Evolutionary conservation across 2,797 vertebrate genomes (phyloP).

Genomic region (Channallabes apus): DNA sequence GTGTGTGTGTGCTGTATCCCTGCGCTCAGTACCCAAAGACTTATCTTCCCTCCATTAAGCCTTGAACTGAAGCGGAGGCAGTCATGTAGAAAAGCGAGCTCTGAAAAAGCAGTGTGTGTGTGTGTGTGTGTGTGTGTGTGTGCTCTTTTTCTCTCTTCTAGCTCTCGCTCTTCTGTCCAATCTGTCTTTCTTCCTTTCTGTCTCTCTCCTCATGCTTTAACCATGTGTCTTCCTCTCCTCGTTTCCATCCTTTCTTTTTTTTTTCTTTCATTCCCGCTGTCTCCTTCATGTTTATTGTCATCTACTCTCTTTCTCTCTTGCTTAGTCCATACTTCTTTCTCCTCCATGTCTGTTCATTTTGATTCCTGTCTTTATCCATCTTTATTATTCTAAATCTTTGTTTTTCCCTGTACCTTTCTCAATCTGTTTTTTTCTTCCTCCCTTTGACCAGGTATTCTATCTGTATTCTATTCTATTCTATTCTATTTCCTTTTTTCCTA

Average conservation of each 20-base stretch:
- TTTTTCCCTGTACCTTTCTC: no score
- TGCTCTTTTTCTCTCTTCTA: conserved; percentile 8
- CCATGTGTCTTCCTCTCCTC: not conserved
- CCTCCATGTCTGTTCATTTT: not conserved
- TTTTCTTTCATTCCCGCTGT: not conserved
- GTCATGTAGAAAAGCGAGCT: conserved; percentile 70
- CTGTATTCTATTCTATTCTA: no score
- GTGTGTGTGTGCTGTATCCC: conserved; percentile 56
- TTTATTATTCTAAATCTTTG: not conserved
- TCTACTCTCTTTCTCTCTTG: not conserved
- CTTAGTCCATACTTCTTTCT: not conserved
- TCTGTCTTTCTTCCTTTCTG: not conserved
- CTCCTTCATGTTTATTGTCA: not conserved
- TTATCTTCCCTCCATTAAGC: conserved; percentile 74
- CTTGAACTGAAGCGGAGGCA: conserved; percentile 64
- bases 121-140: conserved; percentile 20
- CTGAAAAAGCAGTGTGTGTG: conserved; percentile 30
- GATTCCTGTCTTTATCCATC: not conserved
- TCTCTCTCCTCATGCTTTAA: not conserved
- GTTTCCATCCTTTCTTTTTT: not conserved
- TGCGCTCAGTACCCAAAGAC: conserved; percentile 64
- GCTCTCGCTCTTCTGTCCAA: not conserved
- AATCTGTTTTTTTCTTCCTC: no score
- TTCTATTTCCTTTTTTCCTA: not conserved
- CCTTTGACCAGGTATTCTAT: no score